Conservation (phyloP, 1,140 invertebrate genomes). For the Lucilia sericata region DNA sequence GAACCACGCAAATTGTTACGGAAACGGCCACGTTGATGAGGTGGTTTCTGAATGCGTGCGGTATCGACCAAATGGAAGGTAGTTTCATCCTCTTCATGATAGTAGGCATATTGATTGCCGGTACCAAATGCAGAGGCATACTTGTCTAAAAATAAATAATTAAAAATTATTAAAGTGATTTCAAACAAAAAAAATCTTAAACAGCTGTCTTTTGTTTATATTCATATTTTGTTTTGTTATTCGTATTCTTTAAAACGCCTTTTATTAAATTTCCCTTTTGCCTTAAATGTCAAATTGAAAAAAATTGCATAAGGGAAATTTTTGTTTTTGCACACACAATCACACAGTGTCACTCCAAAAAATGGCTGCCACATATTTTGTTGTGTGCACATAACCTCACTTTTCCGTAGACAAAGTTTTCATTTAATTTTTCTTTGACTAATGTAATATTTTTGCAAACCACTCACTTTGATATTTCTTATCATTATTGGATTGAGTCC, state of each 20-base stretch:
- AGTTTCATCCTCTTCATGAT: conserved; percentile 97
- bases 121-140: conserved; percentile 96
- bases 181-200: conserved; percentile 17
- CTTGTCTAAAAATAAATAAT: conserved; percentile 77
- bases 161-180: conserved; percentile 38
- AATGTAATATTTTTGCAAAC: background rate
- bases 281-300: conserved; percentile 27
- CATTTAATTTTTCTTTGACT: background rate
- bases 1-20: conserved; percentile 81
- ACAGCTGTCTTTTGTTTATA: conserved; percentile 9
- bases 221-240: conserved; percentile 25
- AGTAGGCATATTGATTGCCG: conserved; percentile 96
- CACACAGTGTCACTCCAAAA: conserved; percentile 5
- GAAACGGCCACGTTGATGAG: conserved; percentile 90
- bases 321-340: conserved; percentile 35
- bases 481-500: conserved; percentile 95
- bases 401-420: conserved; percentile 47
- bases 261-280: background rate
- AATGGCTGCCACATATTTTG: conserved; percentile 57
- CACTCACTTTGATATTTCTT: conserved; percentile 92
- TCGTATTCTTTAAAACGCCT: conserved; percentile 25
- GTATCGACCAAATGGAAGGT: conserved; percentile 98
- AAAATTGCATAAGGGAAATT: conserved; percentile 45
- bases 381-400: conserved; percentile 59
- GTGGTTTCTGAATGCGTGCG: conserved; percentile 88